These are phyloP conservation scores for Drosophila maculinotata DNA, from an alignment of 2,888 invertebrate species.

Conservation along the genomic window DNA sequence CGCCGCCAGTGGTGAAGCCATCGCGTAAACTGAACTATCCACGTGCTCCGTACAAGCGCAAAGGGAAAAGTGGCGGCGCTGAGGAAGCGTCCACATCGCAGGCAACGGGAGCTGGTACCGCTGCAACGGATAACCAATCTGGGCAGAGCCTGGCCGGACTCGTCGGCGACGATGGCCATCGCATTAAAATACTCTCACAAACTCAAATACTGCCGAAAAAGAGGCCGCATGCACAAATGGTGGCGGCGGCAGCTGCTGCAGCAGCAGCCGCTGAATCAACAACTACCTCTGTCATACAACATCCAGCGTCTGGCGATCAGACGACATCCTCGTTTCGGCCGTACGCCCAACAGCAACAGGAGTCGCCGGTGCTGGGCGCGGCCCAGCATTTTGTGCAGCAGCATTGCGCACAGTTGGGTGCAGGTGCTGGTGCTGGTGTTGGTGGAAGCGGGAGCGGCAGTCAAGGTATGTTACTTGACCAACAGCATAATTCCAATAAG, in stretches of 20 bases:
- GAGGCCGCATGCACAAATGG: conserved; percentile 85
- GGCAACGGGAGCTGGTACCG: conserved; percentile 30
- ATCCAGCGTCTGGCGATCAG: conserved; percentile 66
- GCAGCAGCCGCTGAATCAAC: conserved; percentile 82
- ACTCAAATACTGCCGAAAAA: conserved; percentile 85
- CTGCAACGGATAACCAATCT: conserved; percentile 45
- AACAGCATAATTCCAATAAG: conserved; percentile 83
- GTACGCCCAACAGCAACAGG: conserved; percentile 78
- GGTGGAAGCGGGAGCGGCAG: conserved; percentile 60
- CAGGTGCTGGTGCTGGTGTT: conserved; percentile 54
- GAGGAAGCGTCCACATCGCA: conserved; percentile 70
- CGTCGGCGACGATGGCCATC: conserved; percentile 83
- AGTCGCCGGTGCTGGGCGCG: conserved; percentile 43
- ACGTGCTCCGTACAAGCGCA: conserved; percentile 73
- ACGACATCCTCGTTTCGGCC: conserved; percentile 80
- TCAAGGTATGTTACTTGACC: conserved; percentile 85
- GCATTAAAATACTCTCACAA: conserved; percentile 84
- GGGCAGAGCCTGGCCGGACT: conserved; percentile 57
- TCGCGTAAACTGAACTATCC: conserved; percentile 83
- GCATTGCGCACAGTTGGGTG: conserved; percentile 80
- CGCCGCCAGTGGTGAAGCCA: conserved; percentile 88
- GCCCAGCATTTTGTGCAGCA: conserved; percentile 77
- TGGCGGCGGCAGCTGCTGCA: conserved; percentile 82
- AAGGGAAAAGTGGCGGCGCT: conserved; percentile 58
- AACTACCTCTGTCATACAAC: conserved; percentile 82